Base-by-base conservation (phyloP, 1,140 invertebrate genomes). In the Lordiphosa stackelbergi region DNA sequence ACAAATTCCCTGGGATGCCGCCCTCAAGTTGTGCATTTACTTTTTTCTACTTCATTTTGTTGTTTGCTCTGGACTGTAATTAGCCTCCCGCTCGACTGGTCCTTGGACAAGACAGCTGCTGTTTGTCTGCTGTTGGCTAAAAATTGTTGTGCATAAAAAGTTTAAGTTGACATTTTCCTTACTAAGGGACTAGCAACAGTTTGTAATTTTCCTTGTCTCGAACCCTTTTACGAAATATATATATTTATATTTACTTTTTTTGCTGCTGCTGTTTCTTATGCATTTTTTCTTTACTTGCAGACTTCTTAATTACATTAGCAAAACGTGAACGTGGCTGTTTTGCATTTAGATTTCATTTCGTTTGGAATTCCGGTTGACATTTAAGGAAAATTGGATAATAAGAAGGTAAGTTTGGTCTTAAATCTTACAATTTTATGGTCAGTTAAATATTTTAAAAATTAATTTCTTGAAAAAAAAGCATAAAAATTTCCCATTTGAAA, bases 271-370 rank as follows among this genome's bases (percentile, higher is more conserved):
- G 36, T 62, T 57, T 37, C 55, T 63, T 66, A 68, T 55, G 66
- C 66, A 68, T 77, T 77, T 56, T 41, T 46, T 63, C 47, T 51
- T 42, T 59, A 19, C 64, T 81, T 72, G 66, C 75, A 83, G 77
- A 81, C 75, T 64, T 43, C 55, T 71, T 81, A 81, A 81, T 81
- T 81, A 70, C 77, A 83, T 81, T 75, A 65, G 40, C 47, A 55
- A 77, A 77, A 57, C 52, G 43, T 13, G n/a, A 11, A 42, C 47
- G 43, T 24, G 56, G 51, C 57, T 56, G 54, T 51, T 75, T 81
- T 64, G 68, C 68, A 81, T 83, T 78, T 72, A 41, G 51, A 60
- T 59, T 59, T 55, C 6, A 51, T 11, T 40, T 40, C 42, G 35
- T 52, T 66, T 53, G 36, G 42, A 51, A 56, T 53, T 51, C 38